Conservation (phyloP, 2,113 vertebrate species). For the Aleadryas rufinucha region DNA sequence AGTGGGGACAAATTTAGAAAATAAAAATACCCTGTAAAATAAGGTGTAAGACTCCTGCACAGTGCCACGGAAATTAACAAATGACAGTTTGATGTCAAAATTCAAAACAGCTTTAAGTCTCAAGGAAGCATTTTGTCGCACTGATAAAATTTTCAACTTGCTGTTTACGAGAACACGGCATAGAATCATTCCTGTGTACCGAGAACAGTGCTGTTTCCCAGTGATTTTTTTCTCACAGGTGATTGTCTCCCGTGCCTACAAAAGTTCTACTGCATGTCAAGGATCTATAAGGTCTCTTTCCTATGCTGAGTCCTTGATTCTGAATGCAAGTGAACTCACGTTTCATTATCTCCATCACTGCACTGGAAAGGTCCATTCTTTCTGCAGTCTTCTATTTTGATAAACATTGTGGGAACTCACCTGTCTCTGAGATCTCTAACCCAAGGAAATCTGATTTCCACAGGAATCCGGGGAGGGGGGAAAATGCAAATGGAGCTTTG, state of each 20-base stretch:
- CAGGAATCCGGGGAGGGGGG: neutral
- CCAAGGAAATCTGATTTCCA: neutral
- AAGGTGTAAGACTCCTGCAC: neutral
- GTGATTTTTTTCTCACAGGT: neutral
- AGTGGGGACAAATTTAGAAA: neutral
- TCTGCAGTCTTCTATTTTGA: neutral
- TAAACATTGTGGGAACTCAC: neutral
- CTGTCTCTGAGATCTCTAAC: neutral
- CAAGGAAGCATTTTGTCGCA: neutral
- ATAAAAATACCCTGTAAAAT: neutral
- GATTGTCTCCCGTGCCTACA: neutral
- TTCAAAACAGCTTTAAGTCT: neutral
- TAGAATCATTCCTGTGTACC: neutral
- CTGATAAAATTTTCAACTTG: neutral
- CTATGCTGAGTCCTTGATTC: neutral
- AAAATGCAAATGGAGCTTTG: neutral
- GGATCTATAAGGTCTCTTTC: neutral
- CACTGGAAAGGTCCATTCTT: neutral
- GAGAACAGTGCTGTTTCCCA: neutral
- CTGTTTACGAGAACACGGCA: neutral
- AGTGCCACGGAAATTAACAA: neutral
- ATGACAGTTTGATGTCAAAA: neutral
- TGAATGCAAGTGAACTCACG: neutral
- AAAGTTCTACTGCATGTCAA: neutral
- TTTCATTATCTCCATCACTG: neutral